A percentile compares a stretch with the other conserved stretches of the same genome.
Evolutionary conservation across 1,140 invertebrate species (phyloP).

Genomic region (Zeugodacus cucurbitae): DNA sequence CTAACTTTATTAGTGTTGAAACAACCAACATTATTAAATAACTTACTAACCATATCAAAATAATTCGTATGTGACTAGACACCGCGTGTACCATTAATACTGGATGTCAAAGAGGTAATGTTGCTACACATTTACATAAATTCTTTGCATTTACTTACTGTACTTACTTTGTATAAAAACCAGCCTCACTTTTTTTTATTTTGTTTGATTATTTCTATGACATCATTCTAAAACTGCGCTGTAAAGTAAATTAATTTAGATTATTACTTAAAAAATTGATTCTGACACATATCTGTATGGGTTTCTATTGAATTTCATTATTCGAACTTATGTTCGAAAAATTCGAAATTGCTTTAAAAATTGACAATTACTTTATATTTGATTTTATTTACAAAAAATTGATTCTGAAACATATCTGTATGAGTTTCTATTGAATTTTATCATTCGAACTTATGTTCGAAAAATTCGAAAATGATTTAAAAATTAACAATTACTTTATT

Average conservation of each 20-base stretch:
- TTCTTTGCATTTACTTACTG: not conserved
- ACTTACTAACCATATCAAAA: not conserved
- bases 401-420: too few species aligned
- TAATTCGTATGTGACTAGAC: slow-evolving; percentile 47
- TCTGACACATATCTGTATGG: too few species aligned
- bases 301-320: too few species aligned
- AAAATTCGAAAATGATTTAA: too few species aligned
- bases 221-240: not conserved
- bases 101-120: slow-evolving; percentile 62
- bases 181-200: not conserved
- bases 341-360: too few species aligned
- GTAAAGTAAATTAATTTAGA: not conserved
- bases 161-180: not conserved
- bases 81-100: slow-evolving; percentile 59
- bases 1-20: not conserved
- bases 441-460: too few species aligned
- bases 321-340: too few species aligned
- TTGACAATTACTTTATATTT: too few species aligned
- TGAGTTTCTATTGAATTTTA: too few species aligned
- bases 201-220: not conserved
- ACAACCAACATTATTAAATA: not conserved
- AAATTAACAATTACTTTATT: too few species aligned
- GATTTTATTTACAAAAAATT: too few species aligned
- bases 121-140: not conserved
- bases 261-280: too few species aligned